phyloP scores from a whole-genome alignment of 2,113 vertebrate genomes.

The rabbit (Oryctolagus cuniculus) region DNA sequence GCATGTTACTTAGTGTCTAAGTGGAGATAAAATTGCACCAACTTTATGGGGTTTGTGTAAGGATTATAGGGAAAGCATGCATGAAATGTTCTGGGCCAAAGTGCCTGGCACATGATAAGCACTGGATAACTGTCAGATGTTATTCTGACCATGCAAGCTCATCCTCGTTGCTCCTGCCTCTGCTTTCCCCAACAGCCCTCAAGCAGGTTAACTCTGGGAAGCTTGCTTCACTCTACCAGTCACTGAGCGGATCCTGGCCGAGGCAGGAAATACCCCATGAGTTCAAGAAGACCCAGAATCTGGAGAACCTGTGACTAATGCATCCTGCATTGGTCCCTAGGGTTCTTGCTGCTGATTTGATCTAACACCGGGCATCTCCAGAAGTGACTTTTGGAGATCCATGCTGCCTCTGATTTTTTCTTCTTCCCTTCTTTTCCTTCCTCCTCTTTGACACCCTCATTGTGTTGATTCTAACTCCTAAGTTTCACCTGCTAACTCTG shows the following conservation, averaged over 20 bases:
- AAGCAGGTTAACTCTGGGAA: slow-evolving; percentile 7
- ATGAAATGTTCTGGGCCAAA: slow-evolving; percentile 40
- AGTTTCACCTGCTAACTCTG: neutral
- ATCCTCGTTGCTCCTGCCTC: neutral
- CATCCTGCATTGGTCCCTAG: neutral
- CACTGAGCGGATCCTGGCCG: slow-evolving; percentile 9
- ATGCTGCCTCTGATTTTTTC: slow-evolving; percentile 19
- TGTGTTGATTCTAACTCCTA: slow-evolving; percentile 35
- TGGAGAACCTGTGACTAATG: slow-evolving; percentile 30
- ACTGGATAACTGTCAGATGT: slow-evolving; percentile 23
- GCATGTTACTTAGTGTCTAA: slow-evolving; percentile 60
- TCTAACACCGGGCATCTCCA: neutral
- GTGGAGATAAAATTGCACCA: slow-evolving; percentile 54
- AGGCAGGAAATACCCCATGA: slow-evolving; percentile 21
- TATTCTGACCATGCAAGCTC: neutral
- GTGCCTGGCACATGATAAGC: neutral
- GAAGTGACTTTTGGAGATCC: neutral
- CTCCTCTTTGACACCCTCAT: neutral
- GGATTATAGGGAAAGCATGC: slow-evolving; percentile 46
- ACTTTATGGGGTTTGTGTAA: slow-evolving; percentile 61
- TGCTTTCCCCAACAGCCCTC: neutral
- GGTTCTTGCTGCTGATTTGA: slow-evolving; percentile 33
- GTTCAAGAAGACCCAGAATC: slow-evolving; percentile 38
- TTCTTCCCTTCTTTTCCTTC: neutral
- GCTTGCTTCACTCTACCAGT: neutral